A percentile compares a stretch with the other conserved stretches of the same genome.
Conservation (phyloP, 2,113 vertebrate genomes). For the Chaetura pelagica region DNA sequence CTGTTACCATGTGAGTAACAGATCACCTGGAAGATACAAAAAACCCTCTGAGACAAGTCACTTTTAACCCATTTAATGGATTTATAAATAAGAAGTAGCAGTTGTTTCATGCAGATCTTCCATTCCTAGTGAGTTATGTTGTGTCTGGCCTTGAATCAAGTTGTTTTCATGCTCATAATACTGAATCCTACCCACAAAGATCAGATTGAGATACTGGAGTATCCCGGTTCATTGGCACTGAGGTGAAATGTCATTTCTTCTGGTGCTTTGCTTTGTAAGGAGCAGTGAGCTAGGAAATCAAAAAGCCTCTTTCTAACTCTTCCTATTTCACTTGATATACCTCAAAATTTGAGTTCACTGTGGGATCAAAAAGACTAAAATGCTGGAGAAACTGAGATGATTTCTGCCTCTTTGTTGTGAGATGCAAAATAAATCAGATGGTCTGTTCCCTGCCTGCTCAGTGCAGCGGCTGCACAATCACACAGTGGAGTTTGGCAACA, state of each 20-base stretch:
- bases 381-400: not conserved
- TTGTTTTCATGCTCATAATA: not conserved
- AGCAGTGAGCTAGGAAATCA: not conserved
- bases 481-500: not conserved
- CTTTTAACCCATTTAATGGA: slow-evolving; percentile 56
- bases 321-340: not conserved
- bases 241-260: slow-evolving; percentile 3
- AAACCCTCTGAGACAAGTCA: not conserved
- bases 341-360: not conserved
- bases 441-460: not conserved
- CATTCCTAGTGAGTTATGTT: slow-evolving; percentile 24
- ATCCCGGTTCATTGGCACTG: not conserved
- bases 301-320: not conserved
- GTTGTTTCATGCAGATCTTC: slow-evolving; percentile 37
- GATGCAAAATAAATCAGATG: not conserved
- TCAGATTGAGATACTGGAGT: not conserved
- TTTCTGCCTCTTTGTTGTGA: not conserved
- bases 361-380: not conserved
- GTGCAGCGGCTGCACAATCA: not conserved
- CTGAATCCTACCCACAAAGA: not conserved
- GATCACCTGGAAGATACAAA: slow-evolving; percentile 31
- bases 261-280: not conserved
- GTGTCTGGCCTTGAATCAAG: not conserved
- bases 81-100: slow-evolving; percentile 30
- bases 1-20: slow-evolving; percentile 36